Conservation (phyloP, 64 coral and sea anemone species). For the Stichodactyla mertensii region DNA sequence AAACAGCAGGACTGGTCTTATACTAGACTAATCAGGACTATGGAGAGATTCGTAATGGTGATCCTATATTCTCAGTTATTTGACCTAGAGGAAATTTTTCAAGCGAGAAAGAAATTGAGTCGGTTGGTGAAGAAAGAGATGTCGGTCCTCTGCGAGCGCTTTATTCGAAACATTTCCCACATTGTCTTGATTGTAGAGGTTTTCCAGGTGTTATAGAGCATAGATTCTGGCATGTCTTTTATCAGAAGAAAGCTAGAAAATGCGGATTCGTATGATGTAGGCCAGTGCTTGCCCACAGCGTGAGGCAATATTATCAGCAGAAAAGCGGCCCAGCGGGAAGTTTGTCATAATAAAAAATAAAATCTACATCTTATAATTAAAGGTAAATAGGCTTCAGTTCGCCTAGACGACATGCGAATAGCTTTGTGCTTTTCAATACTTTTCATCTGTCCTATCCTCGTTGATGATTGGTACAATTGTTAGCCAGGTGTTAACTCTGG, state of each 20-base stretch:
- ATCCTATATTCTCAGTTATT: constrained; percentile 16
- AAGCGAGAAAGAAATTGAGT: background rate
- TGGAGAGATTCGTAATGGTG: constrained; percentile 21
- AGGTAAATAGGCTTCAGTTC: constrained; percentile 99
- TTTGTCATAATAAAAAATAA: constrained; percentile 99
- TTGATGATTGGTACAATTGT: constrained; percentile 82
- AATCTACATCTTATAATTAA: constrained; percentile 99
- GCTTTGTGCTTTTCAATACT: constrained; percentile 95
- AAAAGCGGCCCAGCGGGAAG: constrained; percentile 93
- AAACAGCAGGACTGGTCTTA: constrained; percentile 41
- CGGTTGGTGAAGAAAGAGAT: background rate
- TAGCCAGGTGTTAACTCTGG: constrained; percentile 95
- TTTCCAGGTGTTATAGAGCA: constrained; percentile 68
- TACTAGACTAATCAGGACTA: constrained; percentile 42
- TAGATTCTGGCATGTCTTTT: constrained; percentile 53
- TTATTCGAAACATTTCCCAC: constrained; percentile 25
- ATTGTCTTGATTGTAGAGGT: constrained; percentile 17
- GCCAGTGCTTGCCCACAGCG: constrained; percentile 64
- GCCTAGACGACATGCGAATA: constrained; percentile 89
- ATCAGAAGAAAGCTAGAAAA: constrained; percentile 58
- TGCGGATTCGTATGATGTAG: constrained; percentile 86
- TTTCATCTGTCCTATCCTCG: constrained; percentile 83
- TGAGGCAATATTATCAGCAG: constrained; percentile 79
- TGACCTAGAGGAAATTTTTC: constrained; percentile 30
- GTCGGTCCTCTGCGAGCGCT: background rate